Base-by-base conservation (phyloP, 2,888 invertebrate species). In the Acholoe squamosa region DNA sequence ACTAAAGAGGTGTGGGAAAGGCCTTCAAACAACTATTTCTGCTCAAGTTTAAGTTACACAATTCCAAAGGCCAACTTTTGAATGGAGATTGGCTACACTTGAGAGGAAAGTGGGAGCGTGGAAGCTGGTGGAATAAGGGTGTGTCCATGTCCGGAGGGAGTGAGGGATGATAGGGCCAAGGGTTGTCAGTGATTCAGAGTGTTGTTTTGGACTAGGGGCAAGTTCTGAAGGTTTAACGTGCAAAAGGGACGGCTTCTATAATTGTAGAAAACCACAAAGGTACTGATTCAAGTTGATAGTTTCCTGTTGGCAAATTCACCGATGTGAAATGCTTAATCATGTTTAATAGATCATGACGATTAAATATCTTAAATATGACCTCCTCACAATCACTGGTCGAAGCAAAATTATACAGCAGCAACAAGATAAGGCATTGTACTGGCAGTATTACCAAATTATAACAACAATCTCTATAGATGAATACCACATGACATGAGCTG, bases 241-340 rank as follows among this genome's bases (percentile, higher is more conserved):
- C 28, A 71, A 16, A 43, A 14, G 76, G 76, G 76, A 16, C 7
- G 25, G 31, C 3, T 5, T 28, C 25, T 28, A 31, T 31, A 19
- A 7, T 31, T 14, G 3, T 76, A 76, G 76, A 33, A 10, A 34
- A 80, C 16, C 33, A 80, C 22, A 80, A 80, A 33, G 25, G 80
- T 19, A 80, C 33, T 80, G 80, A 80, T 80, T 80, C 76, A 31
- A 22, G 80, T 25, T 33, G 14, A 80, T 33, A 5, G 43, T 33
- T 19, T 80, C 19, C 1, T 28, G 3, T 25, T 76, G 3, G 28
- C 7, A 19, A 14, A 80, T 80, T 80, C 34, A 33, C 1, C 33
- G 43, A 34, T 25, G 43, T 43, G 43, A 80, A 80, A 80, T 43
- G 34, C 80, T 34, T 80, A 80, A 80, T 80, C 25, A 80, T 80